phyloP scores from a whole-genome alignment of 2,797 vertebrate genomes.

The Cyprinella venusta region DNA sequence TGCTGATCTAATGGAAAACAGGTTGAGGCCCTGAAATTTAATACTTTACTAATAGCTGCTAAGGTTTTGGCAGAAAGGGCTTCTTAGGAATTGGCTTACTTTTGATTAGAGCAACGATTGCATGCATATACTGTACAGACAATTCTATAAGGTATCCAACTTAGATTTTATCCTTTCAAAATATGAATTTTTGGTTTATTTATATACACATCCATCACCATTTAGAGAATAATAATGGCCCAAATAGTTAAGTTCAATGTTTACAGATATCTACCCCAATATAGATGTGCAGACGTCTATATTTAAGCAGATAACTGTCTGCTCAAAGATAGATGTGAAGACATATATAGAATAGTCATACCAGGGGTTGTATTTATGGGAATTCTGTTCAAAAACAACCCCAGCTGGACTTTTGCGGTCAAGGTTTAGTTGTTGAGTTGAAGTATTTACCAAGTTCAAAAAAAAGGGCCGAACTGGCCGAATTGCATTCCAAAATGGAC shows the following conservation, averaged over 20 bases:
- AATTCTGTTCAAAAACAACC: constrained; percentile 15
- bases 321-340: not conserved
- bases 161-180: not conserved
- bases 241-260: not conserved
- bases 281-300: not conserved
- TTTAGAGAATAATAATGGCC: not conserved
- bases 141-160: not conserved
- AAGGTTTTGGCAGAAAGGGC: constrained; percentile 24
- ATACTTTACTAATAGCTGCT: constrained; percentile 46
- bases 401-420: not conserved
- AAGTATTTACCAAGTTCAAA: constrained; percentile 11
- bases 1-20: constrained; percentile 27
- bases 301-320: not conserved
- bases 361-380: not conserved
- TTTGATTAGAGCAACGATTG: constrained; percentile 6
- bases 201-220: not conserved
- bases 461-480: constrained; percentile 22
- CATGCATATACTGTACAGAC: not conserved
- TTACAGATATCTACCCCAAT: not conserved
- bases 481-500: constrained; percentile 34
- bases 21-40: constrained; percentile 36
- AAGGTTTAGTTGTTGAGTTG: constrained; percentile 7
- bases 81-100: constrained; percentile 11
- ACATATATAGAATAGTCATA: not conserved
- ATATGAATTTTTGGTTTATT: not conserved